These are phyloP conservation scores for Palaemon carinicauda DNA, from an alignment of 1,140 invertebrate species.

Conservation along the genomic window DNA sequence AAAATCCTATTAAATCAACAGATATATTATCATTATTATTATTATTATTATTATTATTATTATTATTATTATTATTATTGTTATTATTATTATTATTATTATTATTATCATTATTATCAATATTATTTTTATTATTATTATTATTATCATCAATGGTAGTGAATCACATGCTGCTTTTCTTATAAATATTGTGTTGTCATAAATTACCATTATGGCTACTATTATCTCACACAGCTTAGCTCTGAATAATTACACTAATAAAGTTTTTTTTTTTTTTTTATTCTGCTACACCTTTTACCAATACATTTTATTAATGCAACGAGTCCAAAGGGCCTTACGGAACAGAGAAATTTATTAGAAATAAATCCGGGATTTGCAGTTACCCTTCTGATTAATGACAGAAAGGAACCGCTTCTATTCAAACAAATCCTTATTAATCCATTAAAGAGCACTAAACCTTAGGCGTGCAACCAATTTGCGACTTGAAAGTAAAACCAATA, in stretches of 20 bases:
- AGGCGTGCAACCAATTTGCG: neutral
- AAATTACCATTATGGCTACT: neutral
- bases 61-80: neutral
- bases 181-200: neutral
- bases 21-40: neutral
- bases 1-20: too few relatives aligned
- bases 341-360: too few relatives aligned
- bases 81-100: neutral
- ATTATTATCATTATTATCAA: neutral
- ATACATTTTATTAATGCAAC: too few relatives aligned
- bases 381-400: too few relatives aligned
- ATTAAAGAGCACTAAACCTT: neutral
- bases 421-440: neutral
- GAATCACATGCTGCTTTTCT: neutral
- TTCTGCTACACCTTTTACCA: too few relatives aligned
- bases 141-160: too few relatives aligned
- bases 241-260: too few relatives aligned
- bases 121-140: neutral
- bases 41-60: neutral
- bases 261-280: too few relatives aligned
- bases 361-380: too few relatives aligned
- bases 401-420: too few relatives aligned
- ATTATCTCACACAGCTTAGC: neutral
- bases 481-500: too few relatives aligned
- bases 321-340: too few relatives aligned